Evolutionary conservation across 2,113 vertebrate genomes (phyloP), one percentile per base, ranked within the genome.

Genomic region (Phainopepla nitens): DNA sequence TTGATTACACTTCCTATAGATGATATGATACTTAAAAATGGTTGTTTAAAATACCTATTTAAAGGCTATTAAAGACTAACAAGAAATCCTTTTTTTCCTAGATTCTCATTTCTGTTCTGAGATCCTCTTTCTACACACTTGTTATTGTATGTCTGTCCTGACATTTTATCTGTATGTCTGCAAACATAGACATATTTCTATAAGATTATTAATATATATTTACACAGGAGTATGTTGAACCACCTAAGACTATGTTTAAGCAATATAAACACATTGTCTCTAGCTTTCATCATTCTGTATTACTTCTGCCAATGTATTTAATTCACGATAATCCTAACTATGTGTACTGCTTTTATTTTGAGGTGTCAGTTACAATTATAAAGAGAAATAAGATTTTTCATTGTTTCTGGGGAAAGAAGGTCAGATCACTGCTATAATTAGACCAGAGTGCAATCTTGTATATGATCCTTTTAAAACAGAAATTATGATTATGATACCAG

Each of bases 371-470:
- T 31, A 87, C 23, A 82, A 78, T 85, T 96, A 56, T 60, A 88
- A 89, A 86, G 64, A 83, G 21, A 36, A 94, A 73, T 49, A 66
- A 47, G 89, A 93, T 88, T 58, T 61, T 90, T 90, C 41, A 85
- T 0, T 68, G 65, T 82, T 95, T 94, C 78, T 88, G 28, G 24
- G 50, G 62, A 73, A 69, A 79, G 18, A 73, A 92, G 78, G 58
- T 84, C 62, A 89, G 77, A 54, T 72, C 96, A 78, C 39, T 75
- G 61, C 36, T 96, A 96, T 96, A 96, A 95, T 96, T 94, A 94
- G 50, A 87, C 88, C 60, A 90, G 51, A 79, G 69, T 89, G 50
- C 65, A 93, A 94, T 36, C n/a, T 49, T 29, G 44, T 75, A 89
- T 73, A 93, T 18, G 16, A 70, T 79, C 65, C 45, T 95, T 80